phyloP scores from a whole-genome alignment of 2,888 invertebrate genomes.

The Syrphus vitripennis region DNA sequence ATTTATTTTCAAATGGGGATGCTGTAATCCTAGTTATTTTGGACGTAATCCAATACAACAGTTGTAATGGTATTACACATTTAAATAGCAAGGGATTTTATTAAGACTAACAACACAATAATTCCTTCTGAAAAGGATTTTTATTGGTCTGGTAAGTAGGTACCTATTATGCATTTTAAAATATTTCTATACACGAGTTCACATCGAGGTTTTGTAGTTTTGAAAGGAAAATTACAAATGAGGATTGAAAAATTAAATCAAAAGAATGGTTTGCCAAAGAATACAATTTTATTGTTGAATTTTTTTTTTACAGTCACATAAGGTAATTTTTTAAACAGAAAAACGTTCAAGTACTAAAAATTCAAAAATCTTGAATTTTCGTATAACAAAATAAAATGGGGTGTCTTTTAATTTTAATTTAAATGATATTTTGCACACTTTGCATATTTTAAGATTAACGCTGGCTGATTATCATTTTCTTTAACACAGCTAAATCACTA shows the following conservation, averaged over 20 bases:
- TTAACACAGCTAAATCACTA: no score
- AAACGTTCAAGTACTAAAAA: no score
- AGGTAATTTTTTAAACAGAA: no score
- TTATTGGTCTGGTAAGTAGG: neutral
- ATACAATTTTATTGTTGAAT: no score
- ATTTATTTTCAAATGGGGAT: constrained; percentile 31
- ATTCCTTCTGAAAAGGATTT: neutral
- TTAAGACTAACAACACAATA: constrained; percentile 15
- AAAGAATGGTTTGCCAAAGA: neutral
- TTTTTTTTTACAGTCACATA: no score
- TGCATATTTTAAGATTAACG: no score
- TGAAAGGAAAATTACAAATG: no score
- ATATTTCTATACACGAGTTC: neutral
- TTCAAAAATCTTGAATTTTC: no score
- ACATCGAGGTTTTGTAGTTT: neutral
- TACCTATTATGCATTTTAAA: neutral
- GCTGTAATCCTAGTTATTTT: constrained; percentile 54
- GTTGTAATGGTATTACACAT: constrained; percentile 23
- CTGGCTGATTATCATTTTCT: no score
- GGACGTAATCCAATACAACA: constrained; percentile 47
- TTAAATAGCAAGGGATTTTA: constrained; percentile 25
- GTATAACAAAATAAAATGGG: no score
- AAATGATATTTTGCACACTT: no score
- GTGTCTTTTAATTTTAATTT: no score
- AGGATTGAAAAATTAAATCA: neutral